These are phyloP conservation scores for Atrina japonica DNA, from an alignment of 2,888 invertebrate species.

Conservation along the genomic window DNA sequence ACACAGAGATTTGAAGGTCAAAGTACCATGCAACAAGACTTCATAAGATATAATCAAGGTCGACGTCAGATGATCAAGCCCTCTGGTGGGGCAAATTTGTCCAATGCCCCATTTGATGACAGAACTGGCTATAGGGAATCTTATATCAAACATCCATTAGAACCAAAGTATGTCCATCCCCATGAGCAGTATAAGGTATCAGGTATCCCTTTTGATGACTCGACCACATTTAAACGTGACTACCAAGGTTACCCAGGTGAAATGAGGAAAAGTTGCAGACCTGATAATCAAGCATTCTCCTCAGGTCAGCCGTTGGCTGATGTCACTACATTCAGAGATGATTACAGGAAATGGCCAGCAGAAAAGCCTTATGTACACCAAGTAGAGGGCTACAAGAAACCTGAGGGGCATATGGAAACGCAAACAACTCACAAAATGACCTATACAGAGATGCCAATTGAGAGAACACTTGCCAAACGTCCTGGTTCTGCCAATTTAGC, in stretches of 20 bases:
- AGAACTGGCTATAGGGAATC: constrained; percentile 77
- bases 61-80: constrained; percentile 76
- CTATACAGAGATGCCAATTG: constrained; percentile 70
- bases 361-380: constrained; percentile 70
- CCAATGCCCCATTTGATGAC: constrained; percentile 77
- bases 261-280: constrained; percentile 74
- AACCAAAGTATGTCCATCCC: constrained; percentile 63
- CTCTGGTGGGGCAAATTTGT: constrained; percentile 66
- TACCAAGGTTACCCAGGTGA: constrained; percentile 65
- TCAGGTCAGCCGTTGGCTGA: constrained; percentile 78
- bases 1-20: constrained; percentile 75
- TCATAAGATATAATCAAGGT: constrained; percentile 65
- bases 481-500: constrained; percentile 61
- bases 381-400: constrained; percentile 73
- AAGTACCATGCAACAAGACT: constrained; percentile 78
- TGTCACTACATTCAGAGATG: constrained; percentile 77
- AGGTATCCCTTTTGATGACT: constrained; percentile 73
- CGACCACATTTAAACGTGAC: constrained; percentile 75
- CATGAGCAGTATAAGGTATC: constrained; percentile 70
- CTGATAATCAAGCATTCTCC: constrained; percentile 72
- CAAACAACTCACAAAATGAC: constrained; percentile 75
- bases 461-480: constrained; percentile 60
- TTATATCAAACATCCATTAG: constrained; percentile 77
- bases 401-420: constrained; percentile 77
- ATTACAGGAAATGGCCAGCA: constrained; percentile 72